Evolutionary conservation across 2,797 vertebrate species (phyloP).

Genomic region (Diglossa cyanea): DNA sequence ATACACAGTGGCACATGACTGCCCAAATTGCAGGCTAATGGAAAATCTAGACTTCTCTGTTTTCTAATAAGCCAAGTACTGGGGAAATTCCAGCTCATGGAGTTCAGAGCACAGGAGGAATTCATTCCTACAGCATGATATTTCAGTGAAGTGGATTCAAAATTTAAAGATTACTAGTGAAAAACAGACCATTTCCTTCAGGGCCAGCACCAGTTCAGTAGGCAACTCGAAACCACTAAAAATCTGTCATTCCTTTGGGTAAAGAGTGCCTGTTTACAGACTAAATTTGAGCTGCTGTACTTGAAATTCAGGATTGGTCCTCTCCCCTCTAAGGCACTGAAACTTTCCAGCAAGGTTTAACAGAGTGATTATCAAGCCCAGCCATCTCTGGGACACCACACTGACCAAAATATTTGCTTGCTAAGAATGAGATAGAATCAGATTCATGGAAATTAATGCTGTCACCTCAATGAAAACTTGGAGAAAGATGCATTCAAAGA

Average conservation of each 20-base stretch:
- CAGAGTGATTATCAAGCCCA: neutral
- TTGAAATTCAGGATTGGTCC: constrained; percentile 1
- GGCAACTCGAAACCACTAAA: neutral
- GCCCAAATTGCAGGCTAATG: constrained; percentile 7
- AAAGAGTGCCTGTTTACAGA: neutral
- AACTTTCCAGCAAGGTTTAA: constrained; percentile 30
- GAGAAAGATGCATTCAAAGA: constrained; percentile 8
- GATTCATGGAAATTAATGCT: constrained; percentile 45
- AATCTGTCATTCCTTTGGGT: neutral
- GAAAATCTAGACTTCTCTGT: constrained; percentile 17
- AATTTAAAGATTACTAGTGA: neutral
- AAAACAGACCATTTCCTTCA: neutral
- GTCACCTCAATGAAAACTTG: constrained; percentile 34
- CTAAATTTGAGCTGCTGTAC: neutral
- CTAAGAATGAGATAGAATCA: constrained; percentile 17
- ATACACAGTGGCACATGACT: neutral
- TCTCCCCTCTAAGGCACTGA: neutral
- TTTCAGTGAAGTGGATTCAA: neutral
- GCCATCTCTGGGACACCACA: constrained; percentile 11
- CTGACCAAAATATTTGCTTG: constrained; percentile 27
- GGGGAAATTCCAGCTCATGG: constrained; percentile 42
- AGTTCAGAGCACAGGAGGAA: constrained; percentile 39
- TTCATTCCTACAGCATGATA: constrained; percentile 31
- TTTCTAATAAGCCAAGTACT: constrained; percentile 16
- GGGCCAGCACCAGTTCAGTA: neutral